These are phyloP conservation scores for Ceramica pisi DNA, from an alignment of 2,888 invertebrate species.

Conservation along the genomic window DNA sequence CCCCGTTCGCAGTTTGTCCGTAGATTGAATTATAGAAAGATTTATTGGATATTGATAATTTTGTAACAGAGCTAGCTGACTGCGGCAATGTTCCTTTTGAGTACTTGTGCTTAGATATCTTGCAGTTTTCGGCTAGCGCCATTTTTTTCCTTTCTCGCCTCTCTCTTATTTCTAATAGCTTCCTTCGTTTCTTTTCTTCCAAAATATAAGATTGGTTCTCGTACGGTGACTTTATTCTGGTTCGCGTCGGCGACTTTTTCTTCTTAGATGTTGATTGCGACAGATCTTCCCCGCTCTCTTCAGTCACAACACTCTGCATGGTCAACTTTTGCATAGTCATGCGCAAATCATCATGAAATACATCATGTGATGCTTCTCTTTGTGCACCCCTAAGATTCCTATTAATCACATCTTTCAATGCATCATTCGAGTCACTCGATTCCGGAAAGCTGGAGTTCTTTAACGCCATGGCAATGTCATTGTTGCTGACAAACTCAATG, in stretches of 20 bases:
- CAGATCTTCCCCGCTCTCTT: constrained; percentile 77
- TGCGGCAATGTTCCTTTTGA: constrained; percentile 79
- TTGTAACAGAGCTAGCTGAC: constrained; percentile 83
- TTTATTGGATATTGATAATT: constrained; percentile 87
- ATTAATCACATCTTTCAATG: constrained; percentile 56
- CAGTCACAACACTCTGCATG: constrained; percentile 73
- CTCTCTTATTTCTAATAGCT: constrained; percentile 83
- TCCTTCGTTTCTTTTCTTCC: constrained; percentile 85
- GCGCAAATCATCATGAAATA: constrained; percentile 74
- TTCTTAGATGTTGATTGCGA: constrained; percentile 61
- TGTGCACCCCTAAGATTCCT: constrained; percentile 47
- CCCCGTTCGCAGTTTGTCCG: constrained; percentile 73
- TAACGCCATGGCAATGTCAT: constrained; percentile 25
- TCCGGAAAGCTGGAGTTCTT: constrained; percentile 49
- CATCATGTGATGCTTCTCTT: constrained; percentile 65
- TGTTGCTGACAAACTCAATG: constrained; percentile 36
- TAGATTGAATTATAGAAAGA: constrained; percentile 88
- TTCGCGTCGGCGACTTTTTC: constrained; percentile 77
- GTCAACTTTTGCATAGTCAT: constrained; percentile 76
- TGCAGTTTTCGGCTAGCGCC: constrained; percentile 79
- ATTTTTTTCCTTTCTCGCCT: constrained; percentile 82
- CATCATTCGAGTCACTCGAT: constrained; percentile 62
- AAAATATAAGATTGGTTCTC: constrained; percentile 81
- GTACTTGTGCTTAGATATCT: constrained; percentile 79
- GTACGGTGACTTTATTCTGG: constrained; percentile 85